phyloP scores from a whole-genome alignment of 2,797 vertebrate genomes.

The Falco berigora region DNA sequence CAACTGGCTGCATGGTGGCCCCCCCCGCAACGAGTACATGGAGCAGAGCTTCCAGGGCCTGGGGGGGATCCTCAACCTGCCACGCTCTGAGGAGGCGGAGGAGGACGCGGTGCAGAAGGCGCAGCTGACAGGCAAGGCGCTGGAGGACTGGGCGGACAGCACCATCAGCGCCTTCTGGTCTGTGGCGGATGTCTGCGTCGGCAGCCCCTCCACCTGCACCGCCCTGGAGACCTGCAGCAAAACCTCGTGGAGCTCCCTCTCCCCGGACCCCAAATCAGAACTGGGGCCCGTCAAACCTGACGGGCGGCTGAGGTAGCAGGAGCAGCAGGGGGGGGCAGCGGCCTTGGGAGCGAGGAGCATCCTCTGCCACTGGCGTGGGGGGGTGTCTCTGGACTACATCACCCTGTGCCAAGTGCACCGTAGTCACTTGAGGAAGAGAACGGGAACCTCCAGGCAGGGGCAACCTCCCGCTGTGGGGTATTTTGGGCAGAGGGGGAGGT shows the following conservation, averaged over 20 bases:
- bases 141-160: slow-evolving; percentile 86
- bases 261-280: slow-evolving; percentile 94
- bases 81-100: slow-evolving; percentile 73
- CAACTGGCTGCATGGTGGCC: slow-evolving; percentile 88
- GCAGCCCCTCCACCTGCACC: slow-evolving; percentile 75
- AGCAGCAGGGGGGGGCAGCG: background rate
- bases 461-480: background rate
- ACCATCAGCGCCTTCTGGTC: slow-evolving; percentile 74
- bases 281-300: slow-evolving; percentile 86
- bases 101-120: slow-evolving; percentile 72
- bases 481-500: background rate
- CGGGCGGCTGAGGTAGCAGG: slow-evolving; percentile 94
- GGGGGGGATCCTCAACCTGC: slow-evolving; percentile 84
- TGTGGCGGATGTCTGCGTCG: slow-evolving; percentile 75
- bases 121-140: slow-evolving; percentile 76
- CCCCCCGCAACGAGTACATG: slow-evolving; percentile 87
- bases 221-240: slow-evolving; percentile 80
- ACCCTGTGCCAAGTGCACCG: slow-evolving; percentile 36
- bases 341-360: slow-evolving; percentile 15
- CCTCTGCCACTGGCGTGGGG: background rate
- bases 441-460: background rate
- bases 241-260: slow-evolving; percentile 94
- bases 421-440: background rate
- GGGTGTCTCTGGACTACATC: background rate
- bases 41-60: slow-evolving; percentile 95